A percentile compares a stretch with the other conserved stretches of the same genome.
These are phyloP conservation scores for Cerastis leucographa DNA, from an alignment of 2,888 invertebrate genomes.

Conservation along the genomic window DNA sequence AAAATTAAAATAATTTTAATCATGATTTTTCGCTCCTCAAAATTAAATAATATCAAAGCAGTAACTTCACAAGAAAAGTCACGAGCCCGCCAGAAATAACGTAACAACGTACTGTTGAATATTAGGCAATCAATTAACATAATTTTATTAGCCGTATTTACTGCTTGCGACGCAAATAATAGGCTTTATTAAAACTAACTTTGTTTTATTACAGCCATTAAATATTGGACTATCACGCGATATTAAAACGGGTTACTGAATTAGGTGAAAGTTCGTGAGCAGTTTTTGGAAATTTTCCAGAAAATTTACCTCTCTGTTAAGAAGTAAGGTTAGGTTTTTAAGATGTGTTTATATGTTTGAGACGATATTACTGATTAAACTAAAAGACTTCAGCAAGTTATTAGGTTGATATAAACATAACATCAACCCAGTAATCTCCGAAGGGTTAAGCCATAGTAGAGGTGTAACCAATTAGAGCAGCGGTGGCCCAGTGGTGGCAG, in stretches of 20 bases:
- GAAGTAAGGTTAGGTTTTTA: background rate
- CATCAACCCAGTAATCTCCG: too few relatives aligned
- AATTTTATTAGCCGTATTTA: slow-evolving; percentile 66
- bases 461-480: too few relatives aligned
- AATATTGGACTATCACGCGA: slow-evolving; percentile 69
- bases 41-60: background rate
- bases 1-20: background rate
- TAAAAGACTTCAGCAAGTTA: background rate
- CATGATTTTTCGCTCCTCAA: background rate
- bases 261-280: slow-evolving; percentile 65
- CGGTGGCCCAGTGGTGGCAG: too few relatives aligned
- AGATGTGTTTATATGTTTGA: too few relatives aligned
- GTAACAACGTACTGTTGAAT: slow-evolving; percentile 55
- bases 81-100: slow-evolving; percentile 29
- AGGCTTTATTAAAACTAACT: slow-evolving; percentile 71
- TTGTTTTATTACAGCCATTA: slow-evolving; percentile 69
- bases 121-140: slow-evolving; percentile 66
- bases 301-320: background rate
- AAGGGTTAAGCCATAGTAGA: too few relatives aligned
- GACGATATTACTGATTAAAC: background rate
- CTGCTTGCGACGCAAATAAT: slow-evolving; percentile 67
- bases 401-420: background rate
- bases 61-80: background rate
- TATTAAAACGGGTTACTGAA: slow-evolving; percentile 71
- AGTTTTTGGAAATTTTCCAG: slow-evolving; percentile 50